Conservation (phyloP, 1,140 invertebrate genomes). For the Medauroidea extradentata region DNA sequence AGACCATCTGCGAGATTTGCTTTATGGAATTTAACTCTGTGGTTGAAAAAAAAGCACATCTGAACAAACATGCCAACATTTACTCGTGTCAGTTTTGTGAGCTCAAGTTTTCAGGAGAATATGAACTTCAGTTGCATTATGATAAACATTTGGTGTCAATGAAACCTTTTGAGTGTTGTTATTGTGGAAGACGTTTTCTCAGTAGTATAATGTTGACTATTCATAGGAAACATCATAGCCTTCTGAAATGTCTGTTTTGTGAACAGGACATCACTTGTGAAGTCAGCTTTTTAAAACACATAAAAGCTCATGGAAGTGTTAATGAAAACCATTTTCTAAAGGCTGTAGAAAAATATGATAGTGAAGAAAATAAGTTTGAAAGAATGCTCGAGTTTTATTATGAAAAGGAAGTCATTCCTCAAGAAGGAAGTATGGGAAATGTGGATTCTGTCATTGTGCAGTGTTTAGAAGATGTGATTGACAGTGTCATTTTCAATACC, state of each 20-base stretch:
- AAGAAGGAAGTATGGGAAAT: not conserved
- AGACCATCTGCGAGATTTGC: constrained; percentile 11
- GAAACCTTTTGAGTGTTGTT: constrained; percentile 8
- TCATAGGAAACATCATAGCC: not conserved
- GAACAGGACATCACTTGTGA: not conserved
- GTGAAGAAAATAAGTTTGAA: constrained; percentile 4
- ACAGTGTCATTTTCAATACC: not conserved
- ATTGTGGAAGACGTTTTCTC: constrained; percentile 9
- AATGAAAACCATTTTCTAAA: not conserved
- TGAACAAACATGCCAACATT: constrained; percentile 10
- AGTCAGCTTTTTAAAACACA: constrained; percentile 4
- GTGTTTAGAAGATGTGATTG: not conserved
- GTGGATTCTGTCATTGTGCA: not conserved
- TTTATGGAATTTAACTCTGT: constrained; percentile 12
- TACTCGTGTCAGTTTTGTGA: constrained; percentile 2
- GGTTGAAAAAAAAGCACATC: constrained; percentile 13
- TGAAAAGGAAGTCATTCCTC: not conserved
- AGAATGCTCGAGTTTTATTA: constrained; percentile 2
- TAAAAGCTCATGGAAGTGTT: constrained; percentile 1
- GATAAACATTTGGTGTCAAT: constrained; percentile 2
- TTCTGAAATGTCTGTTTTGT: not conserved
- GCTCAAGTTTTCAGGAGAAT: constrained; percentile 5
- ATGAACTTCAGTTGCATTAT: constrained; percentile 1
- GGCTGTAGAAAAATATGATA: not conserved
- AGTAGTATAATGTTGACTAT: constrained; percentile 1